Base-by-base conservation (phyloP, 2,113 vertebrate genomes). In the Eretmochelys imbricata region DNA sequence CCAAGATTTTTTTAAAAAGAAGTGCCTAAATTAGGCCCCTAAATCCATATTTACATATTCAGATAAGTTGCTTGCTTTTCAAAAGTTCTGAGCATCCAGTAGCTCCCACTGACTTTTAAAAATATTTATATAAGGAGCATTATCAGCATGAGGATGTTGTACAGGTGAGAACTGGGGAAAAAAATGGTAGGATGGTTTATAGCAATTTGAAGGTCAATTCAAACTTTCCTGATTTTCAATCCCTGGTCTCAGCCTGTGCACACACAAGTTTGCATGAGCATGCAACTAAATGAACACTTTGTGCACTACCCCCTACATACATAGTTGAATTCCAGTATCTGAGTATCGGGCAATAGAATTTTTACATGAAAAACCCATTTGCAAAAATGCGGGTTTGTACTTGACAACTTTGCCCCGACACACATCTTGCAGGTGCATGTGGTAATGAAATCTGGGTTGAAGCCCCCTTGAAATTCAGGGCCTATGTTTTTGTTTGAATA, bases 121-220 rank as follows among this genome's bases (percentile, higher is more conserved):
- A 1, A 2, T 19, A 1, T 24, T 83, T 42, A 31, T 48, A 42
- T 20, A 42, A 14, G 49, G 49, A 75, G 17, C 4, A 59, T 82
- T 80, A 27, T 87, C 57, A 76, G 0, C 5, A n/a, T 6, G 25
- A 51, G 27, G 38, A 1, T 42, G 3, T 22, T 31, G 0, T 0
- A 25, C 69, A 27, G 13, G 17, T 22, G 6, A 69, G 83, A 31
- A 89, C 46, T 6, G 29, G 14, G 10, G 13, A 76, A 42, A 75
- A 25, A 46, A 76, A 76, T 76, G 22, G 10, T 76, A 22, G 1
- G 10, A 20, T 55, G 10, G 1, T 3, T 24, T 31, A 48, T 7
- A 85, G 7, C 14, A 31, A 20, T 51, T 35, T 72, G 22, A 82
- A 95, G 89, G 55, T 4, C 25, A 1, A 55, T 2, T 5, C 31